Base-by-base conservation (phyloP, 2,888 invertebrate genomes). In the Agonopterix heracliana region DNA sequence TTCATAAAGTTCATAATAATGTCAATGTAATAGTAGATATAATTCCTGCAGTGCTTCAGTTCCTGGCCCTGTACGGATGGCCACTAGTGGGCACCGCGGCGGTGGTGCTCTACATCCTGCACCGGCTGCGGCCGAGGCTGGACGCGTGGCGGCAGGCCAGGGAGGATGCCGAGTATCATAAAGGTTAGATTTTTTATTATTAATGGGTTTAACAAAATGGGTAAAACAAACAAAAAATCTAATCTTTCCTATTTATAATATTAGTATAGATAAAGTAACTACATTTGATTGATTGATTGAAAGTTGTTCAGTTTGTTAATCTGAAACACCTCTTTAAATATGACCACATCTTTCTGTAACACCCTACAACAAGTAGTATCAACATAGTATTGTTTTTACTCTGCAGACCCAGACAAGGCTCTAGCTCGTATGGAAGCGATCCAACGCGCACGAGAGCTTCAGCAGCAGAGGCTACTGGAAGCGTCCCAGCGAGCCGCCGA, bases 121-220 rank as follows among this genome's bases (percentile, higher is more conserved):
- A 55, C 49, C 55, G 54, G 50, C 56, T 77, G 44, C 52, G 61
- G 8, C 81, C 81, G 0, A 43, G 12, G 1, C 45, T 70, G 1
- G 50, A 62, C 11, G 57, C 59, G 17, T 81, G 81, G 79, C 58
- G 53, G 54, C 66, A 78, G 42, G 74, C 71, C 0, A 53, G 66
- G 5, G 82, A 81, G 17, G 85, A 85, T 34, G 84, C 85, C 0
- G 71, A 63, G 11, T 78, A 81, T 45, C 82, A 85, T 48, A 85
- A 84, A 63, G 74, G 86, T 84, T 3, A n/a, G n/a, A n/a, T n/a
- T n/a, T n/a, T n/a, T n/a, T n/a, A n/a, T n/a, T n/a, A n/a, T n/a
- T 35, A 53, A 40, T 14, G 1, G n/a, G n/a, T n/a, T n/a, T n/a
- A n/a, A n/a, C n/a, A n/a, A n/a, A n/a, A n/a, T n/a, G n/a, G n/a